Conservation (phyloP, 2,113 vertebrate species). For the Nyctibius bracteatus region DNA sequence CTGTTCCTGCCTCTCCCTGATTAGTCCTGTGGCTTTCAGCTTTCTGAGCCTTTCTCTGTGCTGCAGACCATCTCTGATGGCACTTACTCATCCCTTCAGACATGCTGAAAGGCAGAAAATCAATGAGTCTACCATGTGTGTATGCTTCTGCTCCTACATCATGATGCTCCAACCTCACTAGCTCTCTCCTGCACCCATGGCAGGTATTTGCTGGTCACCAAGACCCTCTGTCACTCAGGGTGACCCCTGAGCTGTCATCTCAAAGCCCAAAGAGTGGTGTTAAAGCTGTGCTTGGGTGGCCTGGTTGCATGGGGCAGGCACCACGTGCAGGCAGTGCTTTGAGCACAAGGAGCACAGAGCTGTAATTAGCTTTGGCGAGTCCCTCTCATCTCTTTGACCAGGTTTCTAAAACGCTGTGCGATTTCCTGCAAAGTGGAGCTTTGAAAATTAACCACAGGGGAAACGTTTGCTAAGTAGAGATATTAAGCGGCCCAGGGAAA, state of each 20-base stretch:
- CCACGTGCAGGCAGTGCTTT: rapidly evolving
- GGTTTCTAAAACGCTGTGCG: neutral
- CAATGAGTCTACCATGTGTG: rapidly evolving
- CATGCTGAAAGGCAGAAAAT: neutral
- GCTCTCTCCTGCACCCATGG: neutral
- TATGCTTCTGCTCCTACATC: neutral
- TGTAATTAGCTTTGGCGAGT: neutral
- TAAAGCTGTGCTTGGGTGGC: neutral
- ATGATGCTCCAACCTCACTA: rapidly evolving
- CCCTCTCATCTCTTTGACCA: neutral
- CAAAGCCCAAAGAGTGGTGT: rapidly evolving
- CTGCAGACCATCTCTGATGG: neutral
- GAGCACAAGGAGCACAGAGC: neutral
- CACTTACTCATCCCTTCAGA: neutral
- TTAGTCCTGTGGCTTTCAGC: neutral
- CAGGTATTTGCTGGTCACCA: neutral
- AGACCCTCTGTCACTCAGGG: rapidly evolving
- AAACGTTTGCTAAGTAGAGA: neutral
- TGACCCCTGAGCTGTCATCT: neutral
- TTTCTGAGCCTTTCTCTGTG: neutral
- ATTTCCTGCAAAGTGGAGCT: neutral
- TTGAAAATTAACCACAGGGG: neutral
- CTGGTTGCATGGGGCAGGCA: rapidly evolving
- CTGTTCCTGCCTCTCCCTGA: neutral
- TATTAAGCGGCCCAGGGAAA: neutral